phyloP scores from a whole-genome alignment of 2,888 invertebrate genomes.

The Pachydiplax longipennis region DNA sequence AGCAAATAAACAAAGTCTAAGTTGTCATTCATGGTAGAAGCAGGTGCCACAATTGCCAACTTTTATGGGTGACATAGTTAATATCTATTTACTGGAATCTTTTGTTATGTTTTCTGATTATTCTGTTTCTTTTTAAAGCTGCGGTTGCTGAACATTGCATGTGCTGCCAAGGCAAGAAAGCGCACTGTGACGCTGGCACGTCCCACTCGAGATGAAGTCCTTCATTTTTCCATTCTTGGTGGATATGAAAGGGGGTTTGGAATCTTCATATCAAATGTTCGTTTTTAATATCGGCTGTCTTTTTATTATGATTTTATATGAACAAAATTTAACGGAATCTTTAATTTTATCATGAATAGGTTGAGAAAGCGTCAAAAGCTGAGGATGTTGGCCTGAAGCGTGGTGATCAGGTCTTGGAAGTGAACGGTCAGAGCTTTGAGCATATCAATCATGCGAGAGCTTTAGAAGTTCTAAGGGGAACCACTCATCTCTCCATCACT shows the following conservation, averaged over 20 bases:
- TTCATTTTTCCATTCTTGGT: conserved; percentile 93
- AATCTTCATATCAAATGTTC: conserved; percentile 86
- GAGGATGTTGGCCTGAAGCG: conserved; percentile 95
- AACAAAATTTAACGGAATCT: neutral
- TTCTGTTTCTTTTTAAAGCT: conserved; percentile 56
- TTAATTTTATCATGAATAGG: conserved; percentile 58
- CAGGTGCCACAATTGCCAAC: too few species aligned
- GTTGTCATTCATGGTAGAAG: too few species aligned
- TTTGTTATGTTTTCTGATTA: neutral
- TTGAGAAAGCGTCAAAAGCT: conserved; percentile 91
- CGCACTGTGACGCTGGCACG: conserved; percentile 91
- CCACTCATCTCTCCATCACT: conserved; percentile 94
- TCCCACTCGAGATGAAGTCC: conserved; percentile 89
- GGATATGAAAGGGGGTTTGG: conserved; percentile 92
- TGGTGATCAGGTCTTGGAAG: conserved; percentile 97
- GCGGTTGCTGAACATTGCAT: conserved; percentile 90
- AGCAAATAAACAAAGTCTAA: too few species aligned
- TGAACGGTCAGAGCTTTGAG: conserved; percentile 96
- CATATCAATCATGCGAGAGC: conserved; percentile 92
- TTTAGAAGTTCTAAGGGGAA: conserved; percentile 89
- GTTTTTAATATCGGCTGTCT: conserved; percentile 7
- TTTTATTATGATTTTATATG: neutral
- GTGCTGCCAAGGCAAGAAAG: conserved; percentile 94
- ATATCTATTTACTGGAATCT: neutral
- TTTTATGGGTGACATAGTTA: neutral